A percentile compares a stretch with the other conserved stretches of the same genome.
Evolutionary conservation across 2,113 vertebrate genomes (phyloP).

Genomic region (Callipepla squamata): DNA sequence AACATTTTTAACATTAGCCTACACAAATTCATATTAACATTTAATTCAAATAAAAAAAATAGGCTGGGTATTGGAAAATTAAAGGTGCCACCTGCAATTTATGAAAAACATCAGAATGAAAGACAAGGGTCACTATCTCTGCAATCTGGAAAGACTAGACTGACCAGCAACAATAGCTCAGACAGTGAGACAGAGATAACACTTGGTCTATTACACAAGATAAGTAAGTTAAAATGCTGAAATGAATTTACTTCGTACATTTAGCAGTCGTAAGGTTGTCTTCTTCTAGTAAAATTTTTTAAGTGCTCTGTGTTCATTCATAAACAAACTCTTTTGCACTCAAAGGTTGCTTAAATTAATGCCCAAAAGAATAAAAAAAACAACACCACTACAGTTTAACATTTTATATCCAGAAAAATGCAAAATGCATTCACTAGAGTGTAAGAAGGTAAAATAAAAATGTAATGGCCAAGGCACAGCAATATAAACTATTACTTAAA

Average conservation of each 20-base stretch:
- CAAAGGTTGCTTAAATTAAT: not conserved
- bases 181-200: not conserved
- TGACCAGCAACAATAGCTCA: constrained; percentile 11
- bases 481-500: not conserved
- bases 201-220: not conserved
- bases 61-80: not conserved
- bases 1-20: not conserved
- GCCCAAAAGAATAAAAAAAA: not conserved
- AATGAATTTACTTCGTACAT: not conserved
- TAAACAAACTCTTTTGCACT: not conserved
- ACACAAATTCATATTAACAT: not conserved
- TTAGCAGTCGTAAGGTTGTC: not conserved
- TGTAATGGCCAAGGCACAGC: not conserved
- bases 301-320: not conserved
- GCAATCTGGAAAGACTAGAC: not conserved
- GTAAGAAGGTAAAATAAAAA: not conserved
- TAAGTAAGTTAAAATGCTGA: not conserved
- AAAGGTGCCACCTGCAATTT: not conserved
- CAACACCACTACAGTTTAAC: not conserved
- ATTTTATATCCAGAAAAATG: not conserved
- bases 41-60: not conserved
- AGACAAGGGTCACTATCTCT: not conserved
- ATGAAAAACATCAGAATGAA: not conserved
- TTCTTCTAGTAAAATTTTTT: not conserved
- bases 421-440: not conserved